Base-by-base conservation (phyloP, 2,113 vertebrate species). In the Lamprologus sp. region DNA sequence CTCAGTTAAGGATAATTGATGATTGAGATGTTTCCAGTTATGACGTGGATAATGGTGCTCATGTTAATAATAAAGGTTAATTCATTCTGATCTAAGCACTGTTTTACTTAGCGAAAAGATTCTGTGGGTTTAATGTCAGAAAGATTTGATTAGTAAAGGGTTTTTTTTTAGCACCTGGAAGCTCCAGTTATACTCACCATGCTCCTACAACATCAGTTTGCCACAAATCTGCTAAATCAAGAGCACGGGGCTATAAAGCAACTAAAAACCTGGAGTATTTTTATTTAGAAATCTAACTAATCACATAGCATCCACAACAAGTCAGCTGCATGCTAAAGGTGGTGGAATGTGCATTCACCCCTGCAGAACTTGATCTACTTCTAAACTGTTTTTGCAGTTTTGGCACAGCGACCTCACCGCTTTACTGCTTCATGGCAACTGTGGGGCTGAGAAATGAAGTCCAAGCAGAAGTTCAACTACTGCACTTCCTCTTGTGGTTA, bases 111-210 rank as follows among this genome's bases (percentile, higher is more conserved):
- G 35, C 5, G 1, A 17, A 73, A 28, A 73, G 13, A 73, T 26
- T 73, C 14, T 45, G 21, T 45, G 40, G 68, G 13, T 45, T 73
- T 28, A 47, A 1, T 75, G 1, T 17, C 68, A 17, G 40, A 28
- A 5, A 7, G 21, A 2, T 17, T 23, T 45, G 37, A 42, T 73
- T 73, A 26, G 65, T 10, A 73, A 73, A 45, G 21, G 37, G 7
- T 23, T 4, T 0, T 0, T 63, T 35, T 65, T 65, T 5, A 70
- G 12, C 35, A 70, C 37, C n/a, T 14, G 35, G n/a, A 70, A 3
- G 65, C 65, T 70, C 65, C 65, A 70, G 19, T 37, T 65, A n/a
- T 13, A 65, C 35, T 14, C 33, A 6, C 3, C 1, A 40, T 68
- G 33, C 35, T 14, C 35, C 35, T 68, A 13, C 63, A 40, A 23